Base-by-base conservation (phyloP, 2,888 invertebrate genomes). In the Dascillus cervinus region DNA sequence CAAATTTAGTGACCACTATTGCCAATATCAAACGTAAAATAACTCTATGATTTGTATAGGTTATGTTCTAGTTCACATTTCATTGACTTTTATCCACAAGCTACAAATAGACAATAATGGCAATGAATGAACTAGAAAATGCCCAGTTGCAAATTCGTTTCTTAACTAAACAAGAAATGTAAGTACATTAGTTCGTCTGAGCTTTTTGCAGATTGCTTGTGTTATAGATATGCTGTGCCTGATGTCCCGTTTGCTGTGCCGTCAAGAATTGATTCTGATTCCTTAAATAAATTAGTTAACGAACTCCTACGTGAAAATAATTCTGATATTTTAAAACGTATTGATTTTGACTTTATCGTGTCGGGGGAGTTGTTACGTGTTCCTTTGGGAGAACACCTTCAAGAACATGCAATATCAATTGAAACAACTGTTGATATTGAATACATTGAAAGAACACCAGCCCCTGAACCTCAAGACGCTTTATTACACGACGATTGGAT, bases 401-500 rank as follows among this genome's bases (percentile, higher is more conserved):
- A 77, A 39, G 79, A 84, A 37, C 82, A 81, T 50, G 75, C 75
- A 20, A 69, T 83, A 5, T 86, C 87, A 1, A 79, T 80, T 26
- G 96, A 97, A 70, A 76, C 78, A 30, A 82, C 88, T 5, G 68
- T 96, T 44, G 83, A 88, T 44, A 74, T 97, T 28, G 96, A 97
- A 64, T 97, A 96, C 65, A 69, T 96, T 11, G 86, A 90, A 58
- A 77, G 86, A 47, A 82, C 84, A 47, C 89, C 94, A 6, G 83
- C 95, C 1, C 97, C 97, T 0, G 78, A 87, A 53, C 95, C 96
- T 1, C 80, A 90, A 57, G 87, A 94, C 60, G 89, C 90, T 58
- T 69, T 97, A 43, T 73, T 89, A 60, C 95, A 96, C 54, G 92
- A 96, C 65, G 97, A 98, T 60, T 98, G 97, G 97, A 91, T 97